These are phyloP conservation scores for Ladona fulva DNA, from an alignment of 1,140 invertebrate genomes.

Conservation along the genomic window DNA sequence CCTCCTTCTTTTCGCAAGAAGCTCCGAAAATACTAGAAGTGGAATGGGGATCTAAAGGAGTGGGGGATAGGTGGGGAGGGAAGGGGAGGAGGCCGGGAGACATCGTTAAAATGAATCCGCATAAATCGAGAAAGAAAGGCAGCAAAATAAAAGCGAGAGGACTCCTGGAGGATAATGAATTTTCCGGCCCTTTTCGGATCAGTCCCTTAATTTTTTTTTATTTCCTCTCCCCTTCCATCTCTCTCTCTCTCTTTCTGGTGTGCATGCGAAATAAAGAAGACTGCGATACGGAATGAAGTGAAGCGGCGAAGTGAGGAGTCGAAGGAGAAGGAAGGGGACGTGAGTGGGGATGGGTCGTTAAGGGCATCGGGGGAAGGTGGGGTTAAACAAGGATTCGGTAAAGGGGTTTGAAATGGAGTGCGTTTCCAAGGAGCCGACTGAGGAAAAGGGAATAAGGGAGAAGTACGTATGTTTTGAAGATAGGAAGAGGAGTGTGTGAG, in stretches of 20 bases:
- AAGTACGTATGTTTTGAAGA: background rate
- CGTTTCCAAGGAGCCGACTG: background rate
- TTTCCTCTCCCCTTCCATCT: background rate
- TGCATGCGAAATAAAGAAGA: background rate
- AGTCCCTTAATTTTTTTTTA: background rate
- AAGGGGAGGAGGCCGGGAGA: background rate
- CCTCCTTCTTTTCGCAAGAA: no score
- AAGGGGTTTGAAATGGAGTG: background rate
- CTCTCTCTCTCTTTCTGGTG: background rate
- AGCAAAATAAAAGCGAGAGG: conserved; percentile 1
- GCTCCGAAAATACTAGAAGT: no score
- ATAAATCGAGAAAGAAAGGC: conserved; percentile 1
- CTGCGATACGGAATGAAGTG: background rate
- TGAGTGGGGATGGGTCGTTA: background rate
- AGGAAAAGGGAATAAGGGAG: background rate
- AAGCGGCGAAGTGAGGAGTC: background rate
- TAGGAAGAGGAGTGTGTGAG: background rate
- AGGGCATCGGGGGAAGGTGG: background rate
- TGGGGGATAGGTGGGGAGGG: background rate
- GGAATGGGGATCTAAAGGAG: background rate
- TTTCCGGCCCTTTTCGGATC: conserved; percentile 6
- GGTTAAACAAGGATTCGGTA: background rate
- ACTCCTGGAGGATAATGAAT: background rate
- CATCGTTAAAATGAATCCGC: conserved; percentile 5
- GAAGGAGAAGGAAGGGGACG: background rate